phyloP scores from a whole-genome alignment of 2,888 invertebrate species.

The Nomada lathburiana region DNA sequence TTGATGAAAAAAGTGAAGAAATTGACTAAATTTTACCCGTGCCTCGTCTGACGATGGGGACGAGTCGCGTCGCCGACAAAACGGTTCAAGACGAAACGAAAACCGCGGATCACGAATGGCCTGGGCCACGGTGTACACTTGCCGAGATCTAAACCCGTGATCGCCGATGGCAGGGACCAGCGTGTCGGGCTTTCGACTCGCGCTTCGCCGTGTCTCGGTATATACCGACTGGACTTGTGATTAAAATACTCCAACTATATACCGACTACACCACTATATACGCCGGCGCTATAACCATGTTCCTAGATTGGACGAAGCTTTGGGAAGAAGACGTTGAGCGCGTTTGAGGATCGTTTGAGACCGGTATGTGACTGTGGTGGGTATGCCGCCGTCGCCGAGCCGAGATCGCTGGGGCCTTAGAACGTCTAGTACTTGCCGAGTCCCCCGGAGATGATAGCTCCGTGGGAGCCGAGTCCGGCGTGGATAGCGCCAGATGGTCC shows the following conservation, averaged over 20 bases:
- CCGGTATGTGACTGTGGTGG: slow-evolving; percentile 83
- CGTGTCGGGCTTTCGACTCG: slow-evolving; percentile 36
- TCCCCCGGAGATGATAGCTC: slow-evolving; percentile 83
- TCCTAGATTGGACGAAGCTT: slow-evolving; percentile 79
- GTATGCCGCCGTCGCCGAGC: slow-evolving; percentile 84
- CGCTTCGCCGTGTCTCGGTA: slow-evolving; percentile 53
- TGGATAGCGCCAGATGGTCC: slow-evolving; percentile 84
- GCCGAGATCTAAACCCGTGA: slow-evolving; percentile 40
- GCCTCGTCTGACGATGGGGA: slow-evolving; percentile 55
- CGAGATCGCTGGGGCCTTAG: slow-evolving; percentile 84
- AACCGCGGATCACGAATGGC: slow-evolving; percentile 71
- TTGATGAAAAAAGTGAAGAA: slow-evolving; percentile 63
- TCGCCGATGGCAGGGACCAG: slow-evolving; percentile 13
- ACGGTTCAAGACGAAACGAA: slow-evolving; percentile 49
- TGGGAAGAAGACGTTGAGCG: slow-evolving; percentile 81
- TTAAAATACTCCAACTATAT: slow-evolving; percentile 57
- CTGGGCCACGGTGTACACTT: slow-evolving; percentile 51
- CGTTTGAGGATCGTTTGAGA: slow-evolving; percentile 81
- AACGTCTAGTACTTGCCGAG: slow-evolving; percentile 83
- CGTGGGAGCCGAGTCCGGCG: slow-evolving; percentile 84
- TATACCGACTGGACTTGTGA: slow-evolving; percentile 51
- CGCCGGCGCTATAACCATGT: slow-evolving; percentile 69
- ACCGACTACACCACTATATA: slow-evolving; percentile 60
- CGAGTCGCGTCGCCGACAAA: slow-evolving; percentile 37
- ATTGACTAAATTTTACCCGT: slow-evolving; percentile 78